phyloP scores from a whole-genome alignment of 2,888 invertebrate species.

The Cantharis rufa region DNA sequence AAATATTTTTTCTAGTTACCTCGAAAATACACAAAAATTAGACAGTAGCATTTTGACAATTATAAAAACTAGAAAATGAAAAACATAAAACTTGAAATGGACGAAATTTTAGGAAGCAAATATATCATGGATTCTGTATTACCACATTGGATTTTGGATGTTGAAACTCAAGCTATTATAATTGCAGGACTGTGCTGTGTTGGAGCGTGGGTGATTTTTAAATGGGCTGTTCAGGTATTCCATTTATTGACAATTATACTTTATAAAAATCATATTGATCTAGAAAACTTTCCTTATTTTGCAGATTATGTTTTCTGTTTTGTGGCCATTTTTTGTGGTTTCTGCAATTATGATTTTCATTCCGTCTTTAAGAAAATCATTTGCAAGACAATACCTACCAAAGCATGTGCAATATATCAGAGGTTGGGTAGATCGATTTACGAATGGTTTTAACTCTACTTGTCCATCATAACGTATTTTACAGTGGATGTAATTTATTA shows the following conservation, averaged over 20 bases:
- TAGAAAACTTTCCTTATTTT: slow-evolving; percentile 10
- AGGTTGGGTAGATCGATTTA: slow-evolving; percentile 6
- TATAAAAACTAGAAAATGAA: background rate
- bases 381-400: slow-evolving; percentile 33
- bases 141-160: slow-evolving; percentile 26
- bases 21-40: slow-evolving; percentile 6
- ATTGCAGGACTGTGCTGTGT: slow-evolving; percentile 37
- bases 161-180: slow-evolving; percentile 36
- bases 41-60: slow-evolving; percentile 21
- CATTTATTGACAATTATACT: background rate
- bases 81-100: background rate
- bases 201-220: slow-evolving; percentile 38
- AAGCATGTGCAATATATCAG: slow-evolving; percentile 29
- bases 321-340: slow-evolving; percentile 37
- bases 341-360: slow-evolving; percentile 24
- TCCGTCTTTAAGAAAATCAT: slow-evolving; percentile 31
- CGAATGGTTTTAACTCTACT: slow-evolving; percentile 2
- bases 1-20: background rate
- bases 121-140: background rate
- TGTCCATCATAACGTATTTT: background rate
- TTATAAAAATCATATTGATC: background rate
- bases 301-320: slow-evolving; percentile 35
- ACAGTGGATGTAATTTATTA: background rate
- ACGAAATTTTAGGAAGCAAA: background rate
- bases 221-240: slow-evolving; percentile 36